phyloP scores from a whole-genome alignment of 1,140 invertebrate species.

The Aphelinus atriplicis region DNA sequence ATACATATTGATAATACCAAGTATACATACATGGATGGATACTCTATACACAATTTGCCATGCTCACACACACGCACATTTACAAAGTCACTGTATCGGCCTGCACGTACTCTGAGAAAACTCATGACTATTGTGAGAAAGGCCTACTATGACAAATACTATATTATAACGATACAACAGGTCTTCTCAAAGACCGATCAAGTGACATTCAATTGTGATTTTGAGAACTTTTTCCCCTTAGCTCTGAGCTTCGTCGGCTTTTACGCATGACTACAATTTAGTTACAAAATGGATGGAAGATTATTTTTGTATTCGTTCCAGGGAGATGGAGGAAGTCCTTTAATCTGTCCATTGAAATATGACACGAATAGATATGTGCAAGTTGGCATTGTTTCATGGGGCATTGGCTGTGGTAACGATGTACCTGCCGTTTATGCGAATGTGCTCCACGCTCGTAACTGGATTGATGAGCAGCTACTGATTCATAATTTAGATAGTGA shows the following conservation, averaged over 20 bases:
- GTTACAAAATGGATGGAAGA: background rate
- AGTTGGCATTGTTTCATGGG: conserved; percentile 76
- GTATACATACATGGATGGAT: too few species aligned
- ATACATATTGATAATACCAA: too few species aligned
- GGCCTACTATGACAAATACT: too few species aligned
- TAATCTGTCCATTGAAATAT: conserved; percentile 73
- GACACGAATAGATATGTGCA: conserved; percentile 68
- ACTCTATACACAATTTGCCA: too few species aligned
- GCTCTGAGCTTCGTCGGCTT: background rate
- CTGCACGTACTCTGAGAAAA: too few species aligned
- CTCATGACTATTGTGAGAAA: too few species aligned
- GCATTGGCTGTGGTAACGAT: conserved; percentile 72
- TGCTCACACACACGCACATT: too few species aligned
- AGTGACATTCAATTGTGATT: too few species aligned
- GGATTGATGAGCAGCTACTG: conserved; percentile 76
- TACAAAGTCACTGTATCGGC: too few species aligned
- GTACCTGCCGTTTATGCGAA: conserved; percentile 83
- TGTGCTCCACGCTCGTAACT: conserved; percentile 73
- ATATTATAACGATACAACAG: too few species aligned
- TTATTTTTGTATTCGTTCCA: conserved; percentile 44
- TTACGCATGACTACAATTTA: background rate
- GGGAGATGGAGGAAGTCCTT: conserved; percentile 76
- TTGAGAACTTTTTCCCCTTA: too few species aligned
- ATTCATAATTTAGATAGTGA: conserved; percentile 58
- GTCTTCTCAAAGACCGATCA: too few species aligned